Evolutionary conservation across 2,113 vertebrate genomes (phyloP).

Genomic region (Grammomys dolichurus): DNA sequence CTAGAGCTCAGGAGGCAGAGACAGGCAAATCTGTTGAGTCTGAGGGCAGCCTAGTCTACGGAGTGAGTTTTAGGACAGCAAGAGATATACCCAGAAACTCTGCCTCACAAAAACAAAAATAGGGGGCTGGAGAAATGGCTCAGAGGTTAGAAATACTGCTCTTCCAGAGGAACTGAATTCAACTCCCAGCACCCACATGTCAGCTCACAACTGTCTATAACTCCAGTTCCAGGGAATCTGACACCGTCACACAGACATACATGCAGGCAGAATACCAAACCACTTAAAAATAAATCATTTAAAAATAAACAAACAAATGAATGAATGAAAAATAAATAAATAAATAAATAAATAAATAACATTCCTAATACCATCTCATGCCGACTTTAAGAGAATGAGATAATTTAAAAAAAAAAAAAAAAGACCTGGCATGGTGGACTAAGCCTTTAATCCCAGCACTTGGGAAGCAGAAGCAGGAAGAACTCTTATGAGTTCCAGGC

Average conservation of each 20-base stretch:
- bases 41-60: background rate
- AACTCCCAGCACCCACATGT: no score
- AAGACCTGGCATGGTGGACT: background rate
- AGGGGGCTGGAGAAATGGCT: no score
- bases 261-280: no score
- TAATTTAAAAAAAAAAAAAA: background rate
- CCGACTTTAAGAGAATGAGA: slow-evolving; percentile 9
- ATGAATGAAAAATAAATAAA: background rate
- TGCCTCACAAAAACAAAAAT: background rate
- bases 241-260: no score
- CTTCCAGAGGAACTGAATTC: no score
- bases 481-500: background rate
- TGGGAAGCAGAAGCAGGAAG: background rate
- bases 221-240: no score
- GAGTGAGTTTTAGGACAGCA: background rate
- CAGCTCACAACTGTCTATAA: no score
- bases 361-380: background rate
- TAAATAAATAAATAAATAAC: background rate
- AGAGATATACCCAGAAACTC: background rate
- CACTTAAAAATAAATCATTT: no score
- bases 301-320: no score
- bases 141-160: no score
- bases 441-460: background rate
- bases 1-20: background rate
- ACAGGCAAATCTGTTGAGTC: background rate